Base-by-base conservation (phyloP, 2,797 vertebrate species). In the Hippocampus kuda region DNA sequence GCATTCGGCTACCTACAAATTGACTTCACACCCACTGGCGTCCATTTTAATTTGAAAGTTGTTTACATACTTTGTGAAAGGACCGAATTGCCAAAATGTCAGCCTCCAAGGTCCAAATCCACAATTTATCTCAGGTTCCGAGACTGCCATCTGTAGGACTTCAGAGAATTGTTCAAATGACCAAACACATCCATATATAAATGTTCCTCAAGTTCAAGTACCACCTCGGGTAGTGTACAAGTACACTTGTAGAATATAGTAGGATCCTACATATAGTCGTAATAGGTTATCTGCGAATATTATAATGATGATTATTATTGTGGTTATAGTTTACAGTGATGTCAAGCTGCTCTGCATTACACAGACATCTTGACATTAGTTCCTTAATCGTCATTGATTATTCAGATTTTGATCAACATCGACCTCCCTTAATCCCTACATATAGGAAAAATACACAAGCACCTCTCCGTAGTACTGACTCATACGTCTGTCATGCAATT, bases 101-200 rank as follows among this genome's bases (percentile, higher is more conserved):
- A 79, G 61, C 69, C 70, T 70, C 68, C 72, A 34, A 24, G 70
- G 80, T 75, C 56, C 38, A 67, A 75, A 72, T 68, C 38, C 42
- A 61, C 54, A 79, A 24, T 80, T 75, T 54, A 84, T 78, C 75
- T 76, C 46, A 87, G 73, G 78, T 78, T 86, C 86, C 81, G 83
- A 88, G 83, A 89, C 87, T 89, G 88, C 90, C 90, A 88, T 85
- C 89, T 90, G 84, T 89, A 88, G 90, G 90, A 77, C 82, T 77
- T 61, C 24, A 71, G 65, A 79, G 77, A 87, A 84, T n/a, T n/a
- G 81, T 84, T 85, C 78, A 84, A 86, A 87, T 73, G 24, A 48
- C 34, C 53, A 63, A 63, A 42, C 20, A 11, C 38, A 41, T 12
- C 18, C 61, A 42, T 4, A 27, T 30, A 16, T 18, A 24, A 65